A percentile compares a stretch with the other conserved stretches of the same genome.
These are phyloP conservation scores for Meriones psammophilus DNA, from an alignment of 2,797 vertebrate species.

Conservation along the genomic window DNA sequence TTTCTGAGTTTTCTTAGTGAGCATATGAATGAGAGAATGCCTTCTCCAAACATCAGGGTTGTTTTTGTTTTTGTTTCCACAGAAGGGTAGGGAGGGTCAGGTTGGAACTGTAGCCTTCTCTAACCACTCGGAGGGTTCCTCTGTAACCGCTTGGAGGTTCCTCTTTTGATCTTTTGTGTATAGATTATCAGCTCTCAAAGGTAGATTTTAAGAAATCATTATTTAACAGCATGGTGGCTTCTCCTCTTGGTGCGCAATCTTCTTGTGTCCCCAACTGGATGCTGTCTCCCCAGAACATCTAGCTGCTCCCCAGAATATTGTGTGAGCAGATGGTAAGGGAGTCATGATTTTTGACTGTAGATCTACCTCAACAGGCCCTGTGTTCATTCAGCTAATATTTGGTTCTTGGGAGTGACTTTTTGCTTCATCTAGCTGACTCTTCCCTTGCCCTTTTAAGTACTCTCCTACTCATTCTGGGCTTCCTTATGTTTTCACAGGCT, in stretches of 20 bases:
- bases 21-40: neutral
- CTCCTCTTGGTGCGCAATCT: neutral
- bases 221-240: neutral
- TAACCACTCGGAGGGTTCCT: neutral
- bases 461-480: neutral
- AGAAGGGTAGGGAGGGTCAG: neutral
- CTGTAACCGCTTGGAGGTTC: neutral
- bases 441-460: neutral
- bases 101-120: neutral
- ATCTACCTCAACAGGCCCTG: neutral
- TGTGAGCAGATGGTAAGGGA: neutral
- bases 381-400: neutral
- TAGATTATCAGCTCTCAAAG: neutral
- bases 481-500: slow-evolving; percentile 80
- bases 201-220: neutral
- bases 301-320: neutral
- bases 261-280: neutral
- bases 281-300: neutral
- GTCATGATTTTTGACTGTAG: neutral
- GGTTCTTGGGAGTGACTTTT: neutral
- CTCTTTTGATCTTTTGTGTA: neutral
- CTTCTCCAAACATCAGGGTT: neutral
- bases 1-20: slow-evolving; percentile 28
- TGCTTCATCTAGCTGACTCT: neutral
- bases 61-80: neutral